Evolutionary conservation across 2,888 invertebrate species (phyloP).

Genomic region (Caenorhabditis doughertyi): DNA sequence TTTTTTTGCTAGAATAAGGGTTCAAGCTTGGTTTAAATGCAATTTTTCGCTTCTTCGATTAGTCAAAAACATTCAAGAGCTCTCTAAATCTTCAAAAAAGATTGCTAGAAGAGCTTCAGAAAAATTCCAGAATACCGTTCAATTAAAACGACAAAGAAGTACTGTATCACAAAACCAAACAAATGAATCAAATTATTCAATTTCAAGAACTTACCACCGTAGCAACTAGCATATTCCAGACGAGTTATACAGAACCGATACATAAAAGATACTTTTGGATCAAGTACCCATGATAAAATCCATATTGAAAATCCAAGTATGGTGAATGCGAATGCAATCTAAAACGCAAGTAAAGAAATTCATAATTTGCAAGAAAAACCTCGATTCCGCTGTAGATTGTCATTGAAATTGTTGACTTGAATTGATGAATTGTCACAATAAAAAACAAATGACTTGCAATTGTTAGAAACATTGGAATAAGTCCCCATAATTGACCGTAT

Average conservation of each 20-base stretch:
- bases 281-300: constrained; percentile 54
- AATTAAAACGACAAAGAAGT: too few species aligned
- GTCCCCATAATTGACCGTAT: constrained; percentile 51
- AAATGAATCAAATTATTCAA: too few species aligned
- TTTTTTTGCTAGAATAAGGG: too few species aligned
- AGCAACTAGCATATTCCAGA: constrained; percentile 21
- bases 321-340: constrained; percentile 50
- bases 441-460: constrained; percentile 49
- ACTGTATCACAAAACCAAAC: too few species aligned
- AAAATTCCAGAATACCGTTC: too few species aligned
- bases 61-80: too few species aligned
- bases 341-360: not conserved
- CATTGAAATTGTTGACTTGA: constrained; percentile 38
- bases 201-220: constrained; percentile 34
- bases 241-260: constrained; percentile 18
- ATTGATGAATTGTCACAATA: constrained; percentile 36
- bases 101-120: too few species aligned
- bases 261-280: constrained; percentile 38
- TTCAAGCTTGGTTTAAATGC: too few species aligned
- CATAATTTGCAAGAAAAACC: not conserved
- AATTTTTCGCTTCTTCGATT: too few species aligned
- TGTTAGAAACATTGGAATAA: constrained; percentile 40
- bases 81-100: too few species aligned
- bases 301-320: constrained; percentile 53
- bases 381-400: constrained; percentile 42